These are phyloP conservation scores for Platygyra sinensis DNA, from an alignment of 64 coral and sea anemone genomes.

Conservation along the genomic window DNA sequence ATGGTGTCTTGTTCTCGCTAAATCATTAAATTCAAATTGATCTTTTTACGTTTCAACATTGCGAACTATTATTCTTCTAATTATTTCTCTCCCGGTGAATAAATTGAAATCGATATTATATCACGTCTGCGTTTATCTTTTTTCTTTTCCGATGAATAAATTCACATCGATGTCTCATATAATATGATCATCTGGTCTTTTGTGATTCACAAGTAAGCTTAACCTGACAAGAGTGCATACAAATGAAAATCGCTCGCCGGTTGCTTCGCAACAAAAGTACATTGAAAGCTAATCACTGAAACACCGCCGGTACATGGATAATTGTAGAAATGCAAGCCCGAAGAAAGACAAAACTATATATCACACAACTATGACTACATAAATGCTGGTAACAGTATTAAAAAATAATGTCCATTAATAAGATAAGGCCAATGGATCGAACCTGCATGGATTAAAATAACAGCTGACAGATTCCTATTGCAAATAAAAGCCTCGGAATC, in stretches of 20 bases:
- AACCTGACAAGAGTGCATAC: not conserved
- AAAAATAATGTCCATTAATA: not conserved
- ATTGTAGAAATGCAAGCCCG: not conserved
- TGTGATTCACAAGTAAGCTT: not conserved
- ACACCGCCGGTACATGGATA: not conserved
- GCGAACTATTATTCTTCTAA: not conserved
- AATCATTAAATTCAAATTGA: constrained; percentile 30
- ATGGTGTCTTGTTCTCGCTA: not conserved
- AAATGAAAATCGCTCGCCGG: not conserved
- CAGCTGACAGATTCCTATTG: not conserved
- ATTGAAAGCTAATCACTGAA: not conserved
- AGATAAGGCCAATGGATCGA: not conserved
- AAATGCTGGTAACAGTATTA: not conserved
- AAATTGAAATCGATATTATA: not conserved
- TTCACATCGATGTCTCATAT: not conserved
- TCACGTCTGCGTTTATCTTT: not conserved
- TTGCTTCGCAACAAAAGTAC: constrained; percentile 20
- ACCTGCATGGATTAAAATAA: too few species aligned
- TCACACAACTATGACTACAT: not conserved
- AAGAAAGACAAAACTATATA: not conserved
- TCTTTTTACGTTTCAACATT: not conserved
- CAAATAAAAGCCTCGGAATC: not conserved
- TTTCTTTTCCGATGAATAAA: not conserved
- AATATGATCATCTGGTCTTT: not conserved
- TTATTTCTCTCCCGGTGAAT: not conserved